Conservation (phyloP, 2,113 vertebrate genomes). For the Sylvia atricapilla region DNA sequence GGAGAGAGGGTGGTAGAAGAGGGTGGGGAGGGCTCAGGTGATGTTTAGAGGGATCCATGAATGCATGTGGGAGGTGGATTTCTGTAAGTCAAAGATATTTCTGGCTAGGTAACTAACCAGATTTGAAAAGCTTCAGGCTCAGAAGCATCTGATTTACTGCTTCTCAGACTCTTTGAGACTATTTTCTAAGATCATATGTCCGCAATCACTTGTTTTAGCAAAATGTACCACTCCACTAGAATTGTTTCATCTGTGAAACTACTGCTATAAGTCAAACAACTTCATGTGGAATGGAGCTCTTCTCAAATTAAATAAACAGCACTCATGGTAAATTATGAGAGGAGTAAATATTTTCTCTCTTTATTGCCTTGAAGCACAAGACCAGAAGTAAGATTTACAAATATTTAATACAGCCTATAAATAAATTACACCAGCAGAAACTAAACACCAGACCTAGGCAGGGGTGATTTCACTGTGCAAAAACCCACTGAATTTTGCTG, state of each 20-base stretch:
- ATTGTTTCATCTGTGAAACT: neutral
- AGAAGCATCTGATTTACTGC: neutral
- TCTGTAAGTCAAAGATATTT: neutral
- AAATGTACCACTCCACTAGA: neutral
- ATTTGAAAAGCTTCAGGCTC: neutral
- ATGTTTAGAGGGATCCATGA: neutral
- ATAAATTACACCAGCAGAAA: neutral
- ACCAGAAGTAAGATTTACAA: neutral
- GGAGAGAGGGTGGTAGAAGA: neutral
- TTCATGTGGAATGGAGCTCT: neutral
- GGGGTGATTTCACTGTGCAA: neutral
- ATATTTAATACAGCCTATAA: neutral
- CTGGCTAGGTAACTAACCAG: neutral
- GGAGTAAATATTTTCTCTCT: neutral
- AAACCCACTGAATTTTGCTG: neutral
- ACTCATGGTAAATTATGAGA: neutral
- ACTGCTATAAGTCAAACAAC: neutral
- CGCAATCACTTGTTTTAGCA: neutral
- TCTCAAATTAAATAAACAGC: neutral
- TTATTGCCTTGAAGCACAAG: neutral
- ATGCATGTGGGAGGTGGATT: rapidly evolving
- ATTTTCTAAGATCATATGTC: neutral
- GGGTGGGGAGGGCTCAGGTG: rapidly evolving
- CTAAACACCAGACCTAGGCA: neutral
- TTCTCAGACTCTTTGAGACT: neutral